phyloP scores from a whole-genome alignment of 1,140 invertebrate species.

The Hyphantria cunea region DNA sequence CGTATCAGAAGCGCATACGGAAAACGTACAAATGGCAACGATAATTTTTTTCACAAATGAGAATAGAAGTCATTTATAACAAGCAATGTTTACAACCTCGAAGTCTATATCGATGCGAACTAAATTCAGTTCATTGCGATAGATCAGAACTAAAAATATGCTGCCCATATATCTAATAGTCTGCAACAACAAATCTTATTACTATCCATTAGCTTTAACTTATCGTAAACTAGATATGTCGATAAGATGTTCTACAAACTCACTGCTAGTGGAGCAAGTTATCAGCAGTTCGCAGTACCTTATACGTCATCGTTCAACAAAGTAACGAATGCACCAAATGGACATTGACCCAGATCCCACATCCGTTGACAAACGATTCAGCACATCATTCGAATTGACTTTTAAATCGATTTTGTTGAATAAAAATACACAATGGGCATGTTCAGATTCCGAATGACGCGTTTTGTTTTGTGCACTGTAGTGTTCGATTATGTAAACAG shows the following conservation, averaged over 20 bases:
- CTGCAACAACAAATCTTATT: too few species aligned
- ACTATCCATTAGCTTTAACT: too few species aligned
- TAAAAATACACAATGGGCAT: conserved; percentile 39
- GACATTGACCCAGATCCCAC: conserved; percentile 66
- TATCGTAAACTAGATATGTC: background rate
- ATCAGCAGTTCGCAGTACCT: conserved; percentile 21
- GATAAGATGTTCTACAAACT: conserved; percentile 18
- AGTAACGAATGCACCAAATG: conserved; percentile 34
- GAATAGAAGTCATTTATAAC: too few species aligned
- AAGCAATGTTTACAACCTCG: too few species aligned
- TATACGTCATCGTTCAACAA: background rate
- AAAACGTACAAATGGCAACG: too few species aligned
- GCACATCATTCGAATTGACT: conserved; percentile 63
- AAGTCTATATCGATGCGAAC: too few species aligned
- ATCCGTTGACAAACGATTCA: conserved; percentile 59
- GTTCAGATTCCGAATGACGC: conserved; percentile 30
- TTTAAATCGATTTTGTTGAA: conserved; percentile 60
- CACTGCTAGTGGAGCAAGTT: background rate
- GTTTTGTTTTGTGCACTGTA: conserved; percentile 23
- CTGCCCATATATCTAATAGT: too few species aligned
- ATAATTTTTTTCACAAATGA: too few species aligned
- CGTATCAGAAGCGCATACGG: too few species aligned
- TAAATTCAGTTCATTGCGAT: too few species aligned
- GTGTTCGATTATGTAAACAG: conserved; percentile 33
- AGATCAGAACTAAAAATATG: too few species aligned